Evolutionary conservation across 2,113 vertebrate species (phyloP).

Genomic region (Tinamus guttatus): DNA sequence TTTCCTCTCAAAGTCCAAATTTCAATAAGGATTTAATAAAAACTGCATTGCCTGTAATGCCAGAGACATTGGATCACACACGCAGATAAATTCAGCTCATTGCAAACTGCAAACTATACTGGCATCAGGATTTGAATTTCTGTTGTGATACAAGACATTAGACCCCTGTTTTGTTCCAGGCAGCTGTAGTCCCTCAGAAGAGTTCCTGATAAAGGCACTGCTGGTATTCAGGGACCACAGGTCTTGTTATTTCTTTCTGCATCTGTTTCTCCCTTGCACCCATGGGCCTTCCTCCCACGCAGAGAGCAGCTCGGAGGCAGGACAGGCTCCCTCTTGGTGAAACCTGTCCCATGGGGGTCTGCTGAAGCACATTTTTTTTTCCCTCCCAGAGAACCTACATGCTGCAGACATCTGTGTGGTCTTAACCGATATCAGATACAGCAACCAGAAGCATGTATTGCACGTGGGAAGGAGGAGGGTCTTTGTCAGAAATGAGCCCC

Average conservation of each 20-base stretch:
- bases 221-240: rapidly evolving
- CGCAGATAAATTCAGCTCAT: constrained; percentile 7
- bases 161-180: neutral
- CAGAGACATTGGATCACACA: neutral
- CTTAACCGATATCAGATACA: neutral
- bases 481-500: neutral
- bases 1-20: constrained; percentile 5
- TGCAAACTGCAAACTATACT: neutral
- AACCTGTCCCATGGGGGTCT: neutral
- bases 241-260: neutral
- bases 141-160: neutral
- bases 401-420: neutral
- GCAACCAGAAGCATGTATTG: rapidly evolving
- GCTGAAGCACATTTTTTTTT: neutral
- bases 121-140: neutral
- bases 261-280: rapidly evolving
- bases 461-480: neutral
- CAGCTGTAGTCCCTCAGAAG: neutral
- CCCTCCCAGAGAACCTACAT: neutral
- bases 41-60: neutral
- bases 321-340: rapidly evolving
- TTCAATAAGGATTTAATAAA: constrained; percentile 33
- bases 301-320: rapidly evolving
- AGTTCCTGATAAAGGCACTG: neutral
- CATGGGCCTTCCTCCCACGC: rapidly evolving